A percentile compares a stretch with the other conserved stretches of the same genome.
These are phyloP conservation scores for Aythya baeri DNA, from an alignment of 2,113 vertebrate species.

Conservation along the genomic window DNA sequence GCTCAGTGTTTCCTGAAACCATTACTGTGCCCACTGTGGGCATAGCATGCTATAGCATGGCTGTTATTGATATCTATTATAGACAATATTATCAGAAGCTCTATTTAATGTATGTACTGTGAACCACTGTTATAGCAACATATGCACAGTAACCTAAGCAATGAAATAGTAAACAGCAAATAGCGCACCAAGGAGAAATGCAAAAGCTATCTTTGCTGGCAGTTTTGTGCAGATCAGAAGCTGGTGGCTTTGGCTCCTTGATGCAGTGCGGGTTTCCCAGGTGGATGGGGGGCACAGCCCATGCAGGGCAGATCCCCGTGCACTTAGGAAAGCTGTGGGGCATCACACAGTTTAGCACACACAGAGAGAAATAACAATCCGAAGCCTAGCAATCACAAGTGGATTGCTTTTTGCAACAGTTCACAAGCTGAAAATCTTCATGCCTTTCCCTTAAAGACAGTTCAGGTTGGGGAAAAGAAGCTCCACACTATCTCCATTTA, in stretches of 20 bases:
- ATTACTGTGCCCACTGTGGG: accelerated
- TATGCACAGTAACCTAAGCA: accelerated
- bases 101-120: accelerated
- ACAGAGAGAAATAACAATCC: not conserved
- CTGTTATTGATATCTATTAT: accelerated
- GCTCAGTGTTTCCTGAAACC: not conserved
- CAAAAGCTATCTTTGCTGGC: not conserved
- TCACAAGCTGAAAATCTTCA: not conserved
- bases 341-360: too few species aligned
- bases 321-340: accelerated
- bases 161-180: not conserved
- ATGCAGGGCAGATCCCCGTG: accelerated
- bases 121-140: accelerated
- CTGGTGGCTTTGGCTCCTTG: not conserved
- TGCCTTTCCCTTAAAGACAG: not conserved
- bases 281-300: not conserved
- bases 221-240: not conserved
- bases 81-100: not conserved
- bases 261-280: too few species aligned
- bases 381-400: accelerated
- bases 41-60: too few species aligned
- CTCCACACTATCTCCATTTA: not conserved
- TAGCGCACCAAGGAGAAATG: not conserved
- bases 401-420: not conserved
- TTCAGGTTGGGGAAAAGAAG: not conserved